These are phyloP conservation scores for Myotis davidii DNA, from an alignment of 2,113 vertebrate genomes.

Conservation along the genomic window DNA sequence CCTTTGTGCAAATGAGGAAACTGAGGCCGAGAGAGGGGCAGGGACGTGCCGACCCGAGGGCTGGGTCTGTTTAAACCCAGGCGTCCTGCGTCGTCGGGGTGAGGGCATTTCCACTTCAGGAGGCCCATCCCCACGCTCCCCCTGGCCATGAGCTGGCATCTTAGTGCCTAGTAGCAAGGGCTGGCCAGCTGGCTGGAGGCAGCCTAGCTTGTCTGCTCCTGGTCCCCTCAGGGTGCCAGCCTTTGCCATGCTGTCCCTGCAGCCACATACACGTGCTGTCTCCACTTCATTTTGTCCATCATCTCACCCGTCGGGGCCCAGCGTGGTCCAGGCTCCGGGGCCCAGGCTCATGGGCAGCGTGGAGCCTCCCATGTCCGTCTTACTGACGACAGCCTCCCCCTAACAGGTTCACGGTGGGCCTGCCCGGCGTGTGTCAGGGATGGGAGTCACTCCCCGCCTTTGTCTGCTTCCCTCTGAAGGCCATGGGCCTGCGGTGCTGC, in stretches of 20 bases:
- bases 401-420: too few relatives aligned
- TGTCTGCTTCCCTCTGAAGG: neutral
- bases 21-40: neutral
- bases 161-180: neutral
- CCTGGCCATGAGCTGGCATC: neutral
- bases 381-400: neutral
- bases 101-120: too few relatives aligned
- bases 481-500: neutral
- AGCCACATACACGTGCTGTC: neutral
- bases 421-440: too few relatives aligned
- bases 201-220: neutral
- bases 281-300: neutral
- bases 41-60: fast-evolving
- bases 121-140: neutral
- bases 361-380: neutral
- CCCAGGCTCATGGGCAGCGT: neutral
- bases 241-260: neutral
- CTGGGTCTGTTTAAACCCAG: neutral
- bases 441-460: neutral
- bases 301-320: neutral
- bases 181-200: neutral
- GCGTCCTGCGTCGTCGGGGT: fast-evolving
- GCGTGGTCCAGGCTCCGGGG: fast-evolving
- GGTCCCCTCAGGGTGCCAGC: fast-evolving
- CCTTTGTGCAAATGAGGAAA: neutral